Base-by-base conservation (phyloP, 2,113 vertebrate genomes). In the Leptobrachium ailaonicum region DNA sequence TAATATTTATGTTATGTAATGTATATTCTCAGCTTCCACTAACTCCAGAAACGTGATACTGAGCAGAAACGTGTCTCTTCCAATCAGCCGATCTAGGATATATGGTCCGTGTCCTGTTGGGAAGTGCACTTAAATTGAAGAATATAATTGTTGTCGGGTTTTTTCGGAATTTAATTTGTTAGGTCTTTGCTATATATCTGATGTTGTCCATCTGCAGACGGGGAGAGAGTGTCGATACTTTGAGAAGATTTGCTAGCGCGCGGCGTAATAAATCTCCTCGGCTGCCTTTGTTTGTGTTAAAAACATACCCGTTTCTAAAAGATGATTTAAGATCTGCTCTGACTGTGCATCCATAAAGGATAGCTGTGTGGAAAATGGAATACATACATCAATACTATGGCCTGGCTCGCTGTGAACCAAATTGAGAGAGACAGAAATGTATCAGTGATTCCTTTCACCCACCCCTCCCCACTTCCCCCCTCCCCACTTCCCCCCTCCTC, bases 241-340 rank as follows among this genome's bases (percentile, higher is more conserved):
- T 80, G 47, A 64, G 66, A 80, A 68, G 78, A 74, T 81, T 81
- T 81, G 71, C 54, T 81, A 50, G 50, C 66, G n/a, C 71, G 56
- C 20, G 11, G 6, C 68, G 2, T 62, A n/a, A 50, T 81, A 81
- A 74, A 81, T 81, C 64, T 75, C 79, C 67, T 47, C 60, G 64
- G 53, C 72, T 81, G 79, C 79, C 66, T 75, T 75, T 80, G 79
- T 80, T 81, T 81, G 79, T 75, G 71, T 81, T 69, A 81, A 75
- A 50, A 75, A 75, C 67, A 71, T 64, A 75, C 45, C 72, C 79
- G 11, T 69, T 69, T 74, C 64, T 81, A 64, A 69, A 41, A 75
- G 79, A 81, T 81, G 79, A 81, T 81, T 81, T 81, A 81, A 69
- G 71, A 68, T 81, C 66, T 60, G 42, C 50, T 62, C 71, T 81